Evolutionary conservation across 1,140 invertebrate species (phyloP), one percentile per base, ranked within the genome.

Genomic region (Hirudo medicinalis): DNA sequence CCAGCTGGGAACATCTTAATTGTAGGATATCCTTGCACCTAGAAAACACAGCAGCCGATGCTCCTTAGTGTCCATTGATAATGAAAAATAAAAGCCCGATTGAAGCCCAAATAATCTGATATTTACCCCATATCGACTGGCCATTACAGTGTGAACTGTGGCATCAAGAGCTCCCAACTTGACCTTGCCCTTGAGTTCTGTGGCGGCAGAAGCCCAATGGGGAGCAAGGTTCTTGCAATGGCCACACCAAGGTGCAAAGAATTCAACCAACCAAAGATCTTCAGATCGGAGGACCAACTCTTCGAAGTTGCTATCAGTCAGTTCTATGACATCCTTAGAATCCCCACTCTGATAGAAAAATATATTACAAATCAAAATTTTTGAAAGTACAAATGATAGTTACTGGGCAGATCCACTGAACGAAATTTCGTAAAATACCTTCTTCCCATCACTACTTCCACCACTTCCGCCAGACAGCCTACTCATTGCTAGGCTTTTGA

Each of bases 111-210:
- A 6, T 36, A 36, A n/a, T 40, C 40, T 11, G 40, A 60, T n/a
- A 76, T 75, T 77, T 77, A 83, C 83, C 53, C 79, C 80, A 74
- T 85, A 86, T 79, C 81, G 80, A 63, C 77, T 79, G 15, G 85
- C 91, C 83, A 91, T 92, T 6, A 84, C 78, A 73, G 87, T 87
- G 81, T 99, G 83, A 0, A 91, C 91, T 17, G 96, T 99, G 0
- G 96, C 95, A 86, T 99, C 97, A 0, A 99, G 77, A 54, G 94
- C 93, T 73, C 94, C 96, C 22, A 99, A 79, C 85, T 97, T 97
- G 4, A 96, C 80, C 90, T 84, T 86, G 29, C 94, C 95, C 83
- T 96, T 96, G 1, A 99, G 85, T 80, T 95, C 88, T 32, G 88
- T 87, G 55, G 97, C 96, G 54, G 96, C 96, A 79, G 89, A 87